phyloP scores from a whole-genome alignment of 30 jellyfish, hydroid and myxozoan genomes.

The Hydractinia echinata region DNA sequence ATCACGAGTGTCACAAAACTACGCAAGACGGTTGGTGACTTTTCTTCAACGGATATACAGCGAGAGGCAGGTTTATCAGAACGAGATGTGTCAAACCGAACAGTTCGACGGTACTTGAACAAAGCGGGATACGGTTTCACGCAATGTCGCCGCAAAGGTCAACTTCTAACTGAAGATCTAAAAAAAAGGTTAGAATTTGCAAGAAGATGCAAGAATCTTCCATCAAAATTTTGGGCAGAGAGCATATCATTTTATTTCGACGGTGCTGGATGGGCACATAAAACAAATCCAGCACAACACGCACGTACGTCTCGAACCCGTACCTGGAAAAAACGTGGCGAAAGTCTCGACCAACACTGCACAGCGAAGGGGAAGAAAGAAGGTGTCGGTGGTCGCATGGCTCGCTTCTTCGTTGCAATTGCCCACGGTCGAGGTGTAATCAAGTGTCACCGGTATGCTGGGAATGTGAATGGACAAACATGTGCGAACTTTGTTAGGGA shows the following conservation, averaged over 20 bases:
- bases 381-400: constrained; percentile 35
- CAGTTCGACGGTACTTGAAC: too few relatives aligned
- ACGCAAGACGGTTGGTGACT: too few relatives aligned
- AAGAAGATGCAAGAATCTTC: constrained; percentile 24
- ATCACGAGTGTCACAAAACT: too few relatives aligned
- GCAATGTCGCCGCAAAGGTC: constrained; percentile 9
- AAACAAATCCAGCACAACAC: constrained; percentile 22
- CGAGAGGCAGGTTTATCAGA: too few relatives aligned
- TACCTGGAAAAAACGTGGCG: constrained; percentile 29
- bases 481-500: constrained; percentile 33
- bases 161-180: constrained; percentile 25
- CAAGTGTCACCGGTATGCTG: constrained; percentile 11
- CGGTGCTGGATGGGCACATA: constrained; percentile 41
- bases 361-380: constrained; percentile 37
- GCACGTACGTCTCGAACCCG: constrained; percentile 32
- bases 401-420: constrained; percentile 38
- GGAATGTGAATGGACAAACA: constrained; percentile 2
- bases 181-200: constrained; percentile 27
- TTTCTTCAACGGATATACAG: too few relatives aligned
- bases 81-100: too few relatives aligned
- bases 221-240: constrained; percentile 30
- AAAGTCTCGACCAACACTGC: constrained; percentile 26
- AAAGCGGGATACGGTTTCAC: too few relatives aligned
- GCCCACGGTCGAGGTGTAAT: constrained; percentile 39
- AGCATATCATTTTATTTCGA: constrained; percentile 34